These are phyloP conservation scores for Pipistrellus nathusii DNA, from an alignment of 2,797 vertebrate genomes.

Conservation along the genomic window DNA sequence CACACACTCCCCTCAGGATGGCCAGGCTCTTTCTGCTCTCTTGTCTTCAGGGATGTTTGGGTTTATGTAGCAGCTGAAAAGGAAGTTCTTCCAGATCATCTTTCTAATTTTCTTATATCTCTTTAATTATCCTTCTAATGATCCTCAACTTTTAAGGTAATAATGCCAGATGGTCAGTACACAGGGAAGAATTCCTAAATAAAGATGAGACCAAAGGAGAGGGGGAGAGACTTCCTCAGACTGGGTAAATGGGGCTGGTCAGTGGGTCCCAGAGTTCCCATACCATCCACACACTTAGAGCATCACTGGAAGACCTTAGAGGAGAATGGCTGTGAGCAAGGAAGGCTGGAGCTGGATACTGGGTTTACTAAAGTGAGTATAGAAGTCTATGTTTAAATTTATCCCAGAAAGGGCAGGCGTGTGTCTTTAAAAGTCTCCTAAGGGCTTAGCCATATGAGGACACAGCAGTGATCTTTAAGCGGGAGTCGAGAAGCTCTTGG, in stretches of 20 bases:
- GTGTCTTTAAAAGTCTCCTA: not conserved
- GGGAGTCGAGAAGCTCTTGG: not conserved
- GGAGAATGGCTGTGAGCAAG: not conserved
- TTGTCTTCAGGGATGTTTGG: not conserved
- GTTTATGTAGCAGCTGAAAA: not conserved
- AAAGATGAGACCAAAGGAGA: not conserved
- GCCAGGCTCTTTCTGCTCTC: not conserved
- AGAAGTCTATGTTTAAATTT: not conserved
- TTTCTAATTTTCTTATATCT: not conserved
- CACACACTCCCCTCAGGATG: not conserved
- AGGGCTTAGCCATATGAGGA: not conserved
- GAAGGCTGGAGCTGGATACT: not conserved
- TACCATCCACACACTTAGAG: not conserved
- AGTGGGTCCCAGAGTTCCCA: not conserved
- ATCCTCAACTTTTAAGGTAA: not conserved
- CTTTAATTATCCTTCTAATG: slow-evolving; percentile 9
- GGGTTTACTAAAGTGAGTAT: not conserved
- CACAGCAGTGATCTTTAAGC: not conserved
- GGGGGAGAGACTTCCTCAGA: not conserved
- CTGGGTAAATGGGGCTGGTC: not conserved
- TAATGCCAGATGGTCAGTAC: not conserved
- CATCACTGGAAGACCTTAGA: not conserved
- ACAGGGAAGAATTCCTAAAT: not conserved
- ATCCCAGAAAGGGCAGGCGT: not conserved
- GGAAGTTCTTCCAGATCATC: slow-evolving; percentile 3